A percentile compares a stretch with the other conserved stretches of the same genome.
These are phyloP conservation scores for Onchidella celtica DNA, from an alignment of 2,888 invertebrate species.

Conservation along the genomic window DNA sequence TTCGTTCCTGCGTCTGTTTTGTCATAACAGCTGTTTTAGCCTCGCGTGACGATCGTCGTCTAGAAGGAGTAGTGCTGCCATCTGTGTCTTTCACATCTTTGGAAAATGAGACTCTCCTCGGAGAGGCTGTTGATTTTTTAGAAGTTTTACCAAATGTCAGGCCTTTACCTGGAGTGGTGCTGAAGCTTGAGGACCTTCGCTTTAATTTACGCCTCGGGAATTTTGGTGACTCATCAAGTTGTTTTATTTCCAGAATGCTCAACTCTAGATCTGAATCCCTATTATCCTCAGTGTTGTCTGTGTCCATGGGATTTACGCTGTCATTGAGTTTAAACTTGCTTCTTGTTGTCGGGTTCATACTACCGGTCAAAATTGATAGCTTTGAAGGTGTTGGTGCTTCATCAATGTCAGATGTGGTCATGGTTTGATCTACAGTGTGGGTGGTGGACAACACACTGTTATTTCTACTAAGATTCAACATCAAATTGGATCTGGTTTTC, in stretches of 20 bases:
- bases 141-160: constrained; percentile 41
- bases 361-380: constrained; percentile 46
- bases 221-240: constrained; percentile 40
- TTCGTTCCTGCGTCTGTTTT: constrained; percentile 37
- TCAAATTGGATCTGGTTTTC: background rate
- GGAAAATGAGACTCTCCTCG: constrained; percentile 43
- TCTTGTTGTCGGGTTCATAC: constrained; percentile 42
- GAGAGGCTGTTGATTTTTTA: constrained; percentile 25
- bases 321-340: constrained; percentile 2
- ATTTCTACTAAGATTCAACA: background rate
- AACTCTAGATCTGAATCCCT: background rate
- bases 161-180: constrained; percentile 46
- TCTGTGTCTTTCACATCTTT: constrained; percentile 47
- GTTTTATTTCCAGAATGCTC: constrained; percentile 21
- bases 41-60: background rate
- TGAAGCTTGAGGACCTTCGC: constrained; percentile 43
- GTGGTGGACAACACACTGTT: background rate
- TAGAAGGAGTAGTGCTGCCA: background rate
- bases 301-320: background rate
- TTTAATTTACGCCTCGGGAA: constrained; percentile 38
- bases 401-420: background rate
- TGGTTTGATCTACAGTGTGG: background rate
- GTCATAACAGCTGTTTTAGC: background rate
- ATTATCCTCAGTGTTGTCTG: background rate
- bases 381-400: background rate